Evolutionary conservation across 92 coral and sea anemone genomes (phyloP), one percentile per base, ranked within the genome.

Genomic region (Bergia sp.): DNA sequence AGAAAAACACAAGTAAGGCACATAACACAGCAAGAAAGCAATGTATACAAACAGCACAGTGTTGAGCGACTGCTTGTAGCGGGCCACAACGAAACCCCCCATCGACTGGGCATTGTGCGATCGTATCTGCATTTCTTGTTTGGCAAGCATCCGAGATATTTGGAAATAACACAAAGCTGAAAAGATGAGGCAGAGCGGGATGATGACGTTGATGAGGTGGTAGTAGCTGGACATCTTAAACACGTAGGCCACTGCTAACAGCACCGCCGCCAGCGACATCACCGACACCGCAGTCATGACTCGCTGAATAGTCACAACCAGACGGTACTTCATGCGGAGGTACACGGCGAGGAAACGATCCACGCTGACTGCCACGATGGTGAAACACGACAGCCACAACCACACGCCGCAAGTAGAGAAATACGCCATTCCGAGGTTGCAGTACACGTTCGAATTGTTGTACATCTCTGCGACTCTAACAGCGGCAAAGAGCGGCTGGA

Each of bases 1-100:
- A 11, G 86, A 82, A 6, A 82, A 82, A 9, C 76, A 44, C 64
- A 82, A 43, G 42, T 82, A 82, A 5, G 86, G 86, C 50, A 82
- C 39, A 42, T 82, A 82, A 67, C 86, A 82, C 77, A 82, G 53
- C 50, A 65, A 13, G 86, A 82, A 82, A 42, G 86, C 86, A 21
- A 82, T 82, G 76, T 82, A 82, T 58, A 82, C 86, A 67, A 65
- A 82, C 76, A 82, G 42, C 29, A 82, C 86, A 1, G 86, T 82
- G 77, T 82, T 65, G 21, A 82, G 77, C 57, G 86, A 82, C 20
- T 82, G 86, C 40, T 82, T 82, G 86, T 82, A 82, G 86, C 86
- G 86, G 65, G 86, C 86, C 13, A 82, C 86, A 7, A 65, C 61
- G 53, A 82, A 67, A 0, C 86, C 86, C 0, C 86, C 76, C 86